phyloP scores from a whole-genome alignment of 53 echinoderm and acorn worm genomes.

The Antedon mediterranea region DNA sequence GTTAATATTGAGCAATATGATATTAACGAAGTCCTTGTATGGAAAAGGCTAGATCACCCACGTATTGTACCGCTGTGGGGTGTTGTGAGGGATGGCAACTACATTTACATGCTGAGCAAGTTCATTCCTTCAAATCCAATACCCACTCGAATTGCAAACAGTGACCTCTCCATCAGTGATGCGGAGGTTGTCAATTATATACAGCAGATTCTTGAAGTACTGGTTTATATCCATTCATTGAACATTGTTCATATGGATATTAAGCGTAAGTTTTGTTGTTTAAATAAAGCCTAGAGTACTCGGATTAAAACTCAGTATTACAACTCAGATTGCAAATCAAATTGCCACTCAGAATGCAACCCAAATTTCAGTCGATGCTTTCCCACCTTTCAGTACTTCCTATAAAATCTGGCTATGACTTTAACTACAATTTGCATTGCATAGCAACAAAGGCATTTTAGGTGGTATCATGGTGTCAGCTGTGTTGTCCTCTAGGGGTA shows the following conservation, averaged over 20 bases:
- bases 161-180: neutral
- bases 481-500: too few relatives aligned
- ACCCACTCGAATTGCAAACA: neutral
- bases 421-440: too few relatives aligned
- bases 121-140: neutral
- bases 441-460: too few relatives aligned
- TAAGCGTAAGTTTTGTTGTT: constrained; percentile 13
- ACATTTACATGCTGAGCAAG: neutral
- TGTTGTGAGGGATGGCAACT: neutral
- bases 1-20: neutral
- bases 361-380: too few relatives aligned
- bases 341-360: too few relatives aligned
- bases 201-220: constrained; percentile 2
- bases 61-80: neutral
- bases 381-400: too few relatives aligned
- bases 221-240: neutral
- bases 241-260: constrained; percentile 25
- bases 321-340: too few relatives aligned
- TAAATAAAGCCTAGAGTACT: too few relatives aligned
- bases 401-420: too few relatives aligned
- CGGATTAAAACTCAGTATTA: too few relatives aligned
- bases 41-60: constrained; percentile 6
- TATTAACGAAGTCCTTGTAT: constrained; percentile 2
- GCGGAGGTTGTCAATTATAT: neutral
- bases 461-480: too few relatives aligned